Conservation (phyloP, 2,888 invertebrate genomes). For the Sinelater perroti region DNA sequence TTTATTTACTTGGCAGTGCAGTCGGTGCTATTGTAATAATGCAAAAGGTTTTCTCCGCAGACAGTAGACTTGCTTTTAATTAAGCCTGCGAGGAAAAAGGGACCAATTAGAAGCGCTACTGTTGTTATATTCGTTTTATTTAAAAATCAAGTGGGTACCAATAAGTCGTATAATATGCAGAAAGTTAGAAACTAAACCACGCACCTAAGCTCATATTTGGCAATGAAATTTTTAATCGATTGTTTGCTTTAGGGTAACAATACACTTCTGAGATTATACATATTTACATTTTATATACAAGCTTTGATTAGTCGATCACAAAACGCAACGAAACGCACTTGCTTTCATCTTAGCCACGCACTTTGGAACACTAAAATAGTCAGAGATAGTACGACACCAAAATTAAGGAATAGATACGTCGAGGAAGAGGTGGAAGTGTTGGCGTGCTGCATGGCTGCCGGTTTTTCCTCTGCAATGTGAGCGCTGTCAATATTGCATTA, state of each 20-base stretch:
- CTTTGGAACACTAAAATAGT: constrained; percentile 45
- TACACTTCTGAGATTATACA: constrained; percentile 10
- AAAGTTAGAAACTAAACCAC: constrained; percentile 9
- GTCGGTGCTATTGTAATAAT: too few species aligned
- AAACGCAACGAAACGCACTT: constrained; percentile 5
- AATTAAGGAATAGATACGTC: constrained; percentile 41
- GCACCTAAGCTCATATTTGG: constrained; percentile 13
- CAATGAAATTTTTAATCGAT: constrained; percentile 10
- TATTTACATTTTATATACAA: constrained; percentile 38
- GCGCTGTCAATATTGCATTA: not conserved
- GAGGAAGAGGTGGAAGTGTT: constrained; percentile 61
- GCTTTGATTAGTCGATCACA: constrained; percentile 6
- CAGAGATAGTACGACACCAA: constrained; percentile 47
- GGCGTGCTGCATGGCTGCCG: constrained; percentile 78
- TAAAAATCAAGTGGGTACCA: constrained; percentile 6
- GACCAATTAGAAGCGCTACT: too few species aligned
- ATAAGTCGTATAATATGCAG: not conserved
- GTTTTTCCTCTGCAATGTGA: constrained; percentile 70
- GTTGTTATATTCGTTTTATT: not conserved
- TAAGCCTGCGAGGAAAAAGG: too few species aligned
- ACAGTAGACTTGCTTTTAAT: too few species aligned
- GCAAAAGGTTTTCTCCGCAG: too few species aligned
- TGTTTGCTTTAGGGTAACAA: constrained; percentile 3
- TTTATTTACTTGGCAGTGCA: constrained; percentile 5
- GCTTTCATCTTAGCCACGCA: constrained; percentile 46